Conservation (phyloP, 2,888 invertebrate genomes). For the Andrena fulva region DNA sequence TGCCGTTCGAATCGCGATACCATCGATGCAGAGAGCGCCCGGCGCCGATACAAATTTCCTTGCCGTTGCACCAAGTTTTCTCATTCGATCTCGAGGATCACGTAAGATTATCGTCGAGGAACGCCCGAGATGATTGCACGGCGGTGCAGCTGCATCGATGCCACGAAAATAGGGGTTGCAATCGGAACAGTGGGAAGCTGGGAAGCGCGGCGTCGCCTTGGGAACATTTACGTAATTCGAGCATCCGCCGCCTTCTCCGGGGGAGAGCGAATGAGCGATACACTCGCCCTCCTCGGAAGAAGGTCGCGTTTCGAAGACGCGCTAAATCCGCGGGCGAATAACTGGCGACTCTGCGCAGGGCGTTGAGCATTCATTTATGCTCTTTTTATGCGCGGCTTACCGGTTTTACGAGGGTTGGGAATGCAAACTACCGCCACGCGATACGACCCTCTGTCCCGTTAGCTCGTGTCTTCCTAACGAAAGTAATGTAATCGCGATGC, state of each 20-base stretch:
- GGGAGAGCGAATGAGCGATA: no score
- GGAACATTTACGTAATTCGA: conserved; percentile 13
- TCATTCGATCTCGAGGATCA: neutral
- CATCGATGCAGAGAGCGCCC: conserved; percentile 36
- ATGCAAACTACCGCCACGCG: conserved; percentile 58
- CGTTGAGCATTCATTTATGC: conserved; percentile 70
- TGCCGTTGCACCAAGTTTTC: conserved; percentile 9
- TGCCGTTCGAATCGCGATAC: conserved; percentile 38
- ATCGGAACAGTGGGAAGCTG: conserved; percentile 12
- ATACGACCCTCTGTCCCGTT: conserved; percentile 46
- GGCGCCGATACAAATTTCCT: conserved; percentile 32
- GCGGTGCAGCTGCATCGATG: conserved; percentile 16
- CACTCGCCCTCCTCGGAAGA: conserved; percentile 8
- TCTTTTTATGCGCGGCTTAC: conserved; percentile 63
- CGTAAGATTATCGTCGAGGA: conserved; percentile 29
- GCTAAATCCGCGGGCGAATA: conserved; percentile 61
- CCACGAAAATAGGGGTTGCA: conserved; percentile 17
- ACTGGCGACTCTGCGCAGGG: conserved; percentile 30
- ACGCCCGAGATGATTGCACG: conserved; percentile 22
- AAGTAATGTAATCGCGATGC: conserved; percentile 58
- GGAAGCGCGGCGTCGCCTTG: conserved; percentile 14
- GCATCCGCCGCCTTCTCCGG: neutral
- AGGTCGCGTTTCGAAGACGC: conserved; percentile 50
- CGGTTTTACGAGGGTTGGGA: conserved; percentile 61
- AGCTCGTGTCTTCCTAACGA: conserved; percentile 46